Evolutionary conservation across 1,140 invertebrate species (phyloP), one percentile per base, ranked within the genome.

Genomic region (Euura lappo): DNA sequence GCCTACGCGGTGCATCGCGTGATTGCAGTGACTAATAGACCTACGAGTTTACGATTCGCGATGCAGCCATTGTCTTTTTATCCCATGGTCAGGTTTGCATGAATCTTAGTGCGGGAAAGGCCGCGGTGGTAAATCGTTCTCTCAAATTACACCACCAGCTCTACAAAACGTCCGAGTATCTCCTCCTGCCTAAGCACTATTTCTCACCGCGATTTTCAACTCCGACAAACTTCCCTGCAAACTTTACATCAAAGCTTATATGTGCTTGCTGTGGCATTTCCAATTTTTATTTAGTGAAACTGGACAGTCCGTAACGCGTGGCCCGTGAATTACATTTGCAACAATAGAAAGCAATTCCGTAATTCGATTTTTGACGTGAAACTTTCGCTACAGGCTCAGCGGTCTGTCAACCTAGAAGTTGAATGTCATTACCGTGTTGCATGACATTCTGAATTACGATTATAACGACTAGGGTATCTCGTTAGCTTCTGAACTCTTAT

Each of bases 131-230:
- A 60, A 60, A 60, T 60, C 51, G 51, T 60, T 60, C 13, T 60
- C 51, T 8, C 51, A 60, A 60, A 60, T 60, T 60, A n/a, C 51
- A 8, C 51, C 51, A 8, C 28, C 28, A 60, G 51, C 2, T n/a
- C 8, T 60, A n/a, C 51, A 60, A 60, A 60, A 60, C 51, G 51
- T 60, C 13, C 51, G 51, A 60, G 13, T 60, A 8, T n/a, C 51
- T 60, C 13, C 13, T 60, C 51, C 10, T 60, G 10, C 51, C 6
- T 60, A 60, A 1, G 28, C 28, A 28, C 28, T 28, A 28, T 28
- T n/a, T 60, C 51, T n/a, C 10, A 60, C 51, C 51, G 51, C 51
- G 51, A 60, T 60, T 60, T 60, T 60, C 51, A 60, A 60, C 51
- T 60, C 6, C 51, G 8, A 3, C 13, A n/a, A 60, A 60, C 51